A percentile compares a stretch with the other conserved stretches of the same genome.
These are phyloP conservation scores for Origma solitaria DNA, from an alignment of 2,113 vertebrate genomes.

Conservation along the genomic window DNA sequence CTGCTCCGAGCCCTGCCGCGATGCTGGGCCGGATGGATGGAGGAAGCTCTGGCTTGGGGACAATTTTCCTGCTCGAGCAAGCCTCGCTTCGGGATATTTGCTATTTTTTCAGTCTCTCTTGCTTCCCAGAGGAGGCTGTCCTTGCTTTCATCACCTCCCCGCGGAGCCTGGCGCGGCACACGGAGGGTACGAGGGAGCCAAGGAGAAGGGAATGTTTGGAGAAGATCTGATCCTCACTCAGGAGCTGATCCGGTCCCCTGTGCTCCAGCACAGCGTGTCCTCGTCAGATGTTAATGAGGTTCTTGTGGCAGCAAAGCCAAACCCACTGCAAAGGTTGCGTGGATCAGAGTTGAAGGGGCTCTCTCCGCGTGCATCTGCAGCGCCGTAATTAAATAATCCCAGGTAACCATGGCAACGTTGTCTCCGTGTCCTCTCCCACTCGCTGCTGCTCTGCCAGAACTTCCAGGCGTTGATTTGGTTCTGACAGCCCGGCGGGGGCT, in stretches of 20 bases:
- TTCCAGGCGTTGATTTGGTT: background rate
- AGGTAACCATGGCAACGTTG: slow-evolving; percentile 66
- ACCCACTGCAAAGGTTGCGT: background rate
- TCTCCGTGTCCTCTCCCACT: slow-evolving; percentile 48
- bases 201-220: background rate
- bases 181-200: background rate
- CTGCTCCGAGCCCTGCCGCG: background rate
- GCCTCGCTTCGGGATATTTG: background rate
- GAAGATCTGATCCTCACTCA: background rate
- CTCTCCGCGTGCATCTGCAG: slow-evolving; percentile 6
- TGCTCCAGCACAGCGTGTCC: background rate
- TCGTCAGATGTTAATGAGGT: background rate
- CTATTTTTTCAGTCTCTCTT: background rate
- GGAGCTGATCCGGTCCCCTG: background rate
- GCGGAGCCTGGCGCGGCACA: background rate
- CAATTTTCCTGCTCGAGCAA: background rate
- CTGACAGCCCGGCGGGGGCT: background rate
- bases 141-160: background rate
- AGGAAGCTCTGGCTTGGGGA: background rate
- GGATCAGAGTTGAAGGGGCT: background rate
- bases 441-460: slow-evolving; percentile 36
- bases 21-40: background rate
- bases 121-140: background rate
- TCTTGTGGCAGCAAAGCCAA: background rate
- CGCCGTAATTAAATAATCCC: slow-evolving; percentile 52